phyloP scores from a whole-genome alignment of 53 echinoderm and acorn worm genomes.

The Zoroaster sp. region DNA sequence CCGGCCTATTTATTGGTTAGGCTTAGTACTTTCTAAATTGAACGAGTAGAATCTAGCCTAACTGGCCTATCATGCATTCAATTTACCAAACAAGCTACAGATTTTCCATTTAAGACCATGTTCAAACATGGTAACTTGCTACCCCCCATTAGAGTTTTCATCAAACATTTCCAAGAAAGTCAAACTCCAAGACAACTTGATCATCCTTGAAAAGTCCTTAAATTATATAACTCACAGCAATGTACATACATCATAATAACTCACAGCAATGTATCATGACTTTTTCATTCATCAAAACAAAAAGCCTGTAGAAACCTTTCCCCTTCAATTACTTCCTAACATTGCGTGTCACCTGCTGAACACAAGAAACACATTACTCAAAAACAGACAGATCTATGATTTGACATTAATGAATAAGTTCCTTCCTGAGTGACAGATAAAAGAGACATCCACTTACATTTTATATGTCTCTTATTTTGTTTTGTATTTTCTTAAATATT shows the following conservation, averaged over 20 bases:
- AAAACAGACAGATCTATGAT: background rate
- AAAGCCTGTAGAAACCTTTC: background rate
- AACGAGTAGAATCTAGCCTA: background rate
- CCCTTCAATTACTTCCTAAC: conserved; percentile 13
- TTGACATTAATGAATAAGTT: background rate
- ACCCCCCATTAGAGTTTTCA: too few relatives aligned
- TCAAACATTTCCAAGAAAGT: background rate
- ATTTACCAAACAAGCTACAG: too few relatives aligned
- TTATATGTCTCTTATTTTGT: background rate
- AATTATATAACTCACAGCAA: too few relatives aligned
- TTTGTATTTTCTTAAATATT: background rate
- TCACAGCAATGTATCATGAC: background rate
- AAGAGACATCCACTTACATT: background rate
- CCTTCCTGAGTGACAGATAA: background rate
- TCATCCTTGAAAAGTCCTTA: too few relatives aligned
- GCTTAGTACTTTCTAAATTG: background rate
- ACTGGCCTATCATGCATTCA: too few relatives aligned
- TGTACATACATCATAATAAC: background rate
- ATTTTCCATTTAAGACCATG: too few relatives aligned
- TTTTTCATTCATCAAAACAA: background rate
- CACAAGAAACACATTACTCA: background rate
- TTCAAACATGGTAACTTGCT: too few relatives aligned
- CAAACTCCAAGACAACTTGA: background rate
- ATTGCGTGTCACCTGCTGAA: background rate
- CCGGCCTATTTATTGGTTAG: background rate